phyloP scores from a whole-genome alignment of 2,888 invertebrate species.

The Reticulitermes lucifugus region DNA sequence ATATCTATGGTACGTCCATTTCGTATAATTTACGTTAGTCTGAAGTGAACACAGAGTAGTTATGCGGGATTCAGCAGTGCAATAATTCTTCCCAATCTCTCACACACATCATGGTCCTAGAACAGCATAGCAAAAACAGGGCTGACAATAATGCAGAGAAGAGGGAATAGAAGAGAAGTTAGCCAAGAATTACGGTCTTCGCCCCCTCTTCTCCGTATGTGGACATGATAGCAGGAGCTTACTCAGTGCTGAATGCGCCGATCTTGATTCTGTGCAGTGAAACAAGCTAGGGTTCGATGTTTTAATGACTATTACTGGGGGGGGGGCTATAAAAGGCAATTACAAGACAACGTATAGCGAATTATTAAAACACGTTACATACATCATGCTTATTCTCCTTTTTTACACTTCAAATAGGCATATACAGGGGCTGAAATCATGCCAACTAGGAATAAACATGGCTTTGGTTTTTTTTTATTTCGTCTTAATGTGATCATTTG shows the following conservation, averaged over 20 bases:
- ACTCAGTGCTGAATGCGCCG: background rate
- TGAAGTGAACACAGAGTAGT: constrained; percentile 45
- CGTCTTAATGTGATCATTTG: too few species aligned
- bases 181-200: constrained; percentile 42
- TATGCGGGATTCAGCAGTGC: constrained; percentile 49
- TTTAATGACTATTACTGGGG: too few species aligned
- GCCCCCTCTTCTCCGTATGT: constrained; percentile 28
- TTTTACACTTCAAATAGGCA: too few species aligned
- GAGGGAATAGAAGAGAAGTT: constrained; percentile 46
- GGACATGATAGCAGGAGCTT: constrained; percentile 3
- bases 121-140: constrained; percentile 44
- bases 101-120: constrained; percentile 50
- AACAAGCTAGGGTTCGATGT: too few species aligned
- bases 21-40: constrained; percentile 50
- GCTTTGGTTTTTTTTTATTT: too few species aligned
- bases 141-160: constrained; percentile 51
- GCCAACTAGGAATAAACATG: too few species aligned
- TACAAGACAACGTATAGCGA: too few species aligned
- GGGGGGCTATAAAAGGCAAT: too few species aligned
- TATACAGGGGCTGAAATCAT: too few species aligned
- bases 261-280: too few species aligned
- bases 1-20: constrained; percentile 47
- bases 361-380: too few species aligned
- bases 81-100: constrained; percentile 52
- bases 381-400: too few species aligned